phyloP scores from a whole-genome alignment of 2,797 vertebrate species.

The Danionella dracula region DNA sequence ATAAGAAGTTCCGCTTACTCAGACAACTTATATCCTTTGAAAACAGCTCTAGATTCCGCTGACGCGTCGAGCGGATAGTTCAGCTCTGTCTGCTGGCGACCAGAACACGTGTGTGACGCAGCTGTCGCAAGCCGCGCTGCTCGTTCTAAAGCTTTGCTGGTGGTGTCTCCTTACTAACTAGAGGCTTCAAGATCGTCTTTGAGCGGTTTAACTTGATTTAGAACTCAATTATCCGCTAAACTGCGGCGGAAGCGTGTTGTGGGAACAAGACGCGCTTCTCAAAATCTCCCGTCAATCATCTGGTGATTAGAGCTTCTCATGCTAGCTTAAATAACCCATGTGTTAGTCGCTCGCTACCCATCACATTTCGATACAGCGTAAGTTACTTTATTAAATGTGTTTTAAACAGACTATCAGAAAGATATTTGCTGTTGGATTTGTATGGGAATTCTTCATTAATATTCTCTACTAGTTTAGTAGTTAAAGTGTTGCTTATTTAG shows the following conservation, averaged over 20 bases:
- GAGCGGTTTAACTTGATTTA: conserved; percentile 68
- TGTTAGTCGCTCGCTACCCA: no score
- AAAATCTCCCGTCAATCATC: conserved; percentile 66
- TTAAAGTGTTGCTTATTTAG: no score
- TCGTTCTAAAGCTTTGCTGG: conserved; percentile 57
- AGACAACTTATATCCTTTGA: conserved; percentile 43
- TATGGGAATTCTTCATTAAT: no score
- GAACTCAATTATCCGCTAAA: conserved; percentile 82
- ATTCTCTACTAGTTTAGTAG: no score
- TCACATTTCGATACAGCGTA: no score
- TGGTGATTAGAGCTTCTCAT: conserved; percentile 38
- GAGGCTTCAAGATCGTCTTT: conserved; percentile 59
- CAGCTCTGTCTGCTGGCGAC: no score
- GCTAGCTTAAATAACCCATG: not conserved
- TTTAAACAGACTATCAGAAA: no score
- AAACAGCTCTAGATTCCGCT: conserved; percentile 43
- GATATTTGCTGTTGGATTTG: no score
- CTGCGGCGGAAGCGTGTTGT: conserved; percentile 61
- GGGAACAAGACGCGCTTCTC: conserved; percentile 58
- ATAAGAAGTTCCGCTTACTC: conserved; percentile 23
- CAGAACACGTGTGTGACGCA: conserved; percentile 52
- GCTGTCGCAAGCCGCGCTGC: conserved; percentile 61
- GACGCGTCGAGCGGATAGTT: conserved; percentile 6
- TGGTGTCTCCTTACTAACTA: conserved; percentile 69
- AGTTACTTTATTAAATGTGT: no score